Evolutionary conservation across 2,888 invertebrate species (phyloP).

Genomic region (Polymixis lichenea): DNA sequence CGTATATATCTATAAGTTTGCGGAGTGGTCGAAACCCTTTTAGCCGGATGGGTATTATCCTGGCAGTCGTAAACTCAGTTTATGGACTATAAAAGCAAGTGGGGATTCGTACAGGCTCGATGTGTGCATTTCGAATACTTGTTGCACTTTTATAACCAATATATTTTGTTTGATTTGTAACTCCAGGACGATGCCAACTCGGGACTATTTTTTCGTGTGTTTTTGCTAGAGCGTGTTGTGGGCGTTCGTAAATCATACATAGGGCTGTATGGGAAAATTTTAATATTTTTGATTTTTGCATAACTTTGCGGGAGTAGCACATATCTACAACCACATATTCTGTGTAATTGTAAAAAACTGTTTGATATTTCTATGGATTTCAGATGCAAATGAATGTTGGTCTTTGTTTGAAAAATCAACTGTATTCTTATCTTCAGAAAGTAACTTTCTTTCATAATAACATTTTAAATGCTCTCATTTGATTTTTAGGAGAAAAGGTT

Average conservation of each 20-base stretch:
- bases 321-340: background rate
- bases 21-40: conserved; percentile 85
- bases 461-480: background rate
- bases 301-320: background rate
- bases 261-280: background rate
- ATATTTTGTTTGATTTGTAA: conserved; percentile 90
- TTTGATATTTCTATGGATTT: background rate
- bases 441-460: background rate
- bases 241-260: conserved; percentile 26
- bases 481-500: background rate
- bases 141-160: conserved; percentile 90
- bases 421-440: background rate
- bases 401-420: background rate
- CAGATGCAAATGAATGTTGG: background rate
- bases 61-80: conserved; percentile 85
- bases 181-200: conserved; percentile 82
- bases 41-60: conserved; percentile 89
- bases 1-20: conserved; percentile 72
- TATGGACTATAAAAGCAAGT: conserved; percentile 89
- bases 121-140: conserved; percentile 87
- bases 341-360: background rate
- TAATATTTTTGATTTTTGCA: background rate
- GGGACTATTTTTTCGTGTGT: conserved; percentile 74
- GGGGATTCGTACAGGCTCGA: conserved; percentile 81
- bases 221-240: conserved; percentile 61